These are phyloP conservation scores for Siniperca scherzeri DNA, from an alignment of 2,797 vertebrate genomes.

Conservation along the genomic window DNA sequence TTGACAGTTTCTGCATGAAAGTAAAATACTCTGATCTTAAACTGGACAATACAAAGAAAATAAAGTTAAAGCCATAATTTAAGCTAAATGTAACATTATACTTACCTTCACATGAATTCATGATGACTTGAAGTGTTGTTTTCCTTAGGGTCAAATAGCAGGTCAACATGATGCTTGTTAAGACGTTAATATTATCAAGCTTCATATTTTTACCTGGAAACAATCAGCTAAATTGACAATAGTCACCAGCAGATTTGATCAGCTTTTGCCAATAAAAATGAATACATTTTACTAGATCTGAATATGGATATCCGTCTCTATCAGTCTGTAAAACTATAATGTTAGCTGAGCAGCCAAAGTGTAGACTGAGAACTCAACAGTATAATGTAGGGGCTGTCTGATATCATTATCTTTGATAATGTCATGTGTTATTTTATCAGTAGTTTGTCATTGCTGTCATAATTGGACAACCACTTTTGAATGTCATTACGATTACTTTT, in stretches of 20 bases:
- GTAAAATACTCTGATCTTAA: background rate
- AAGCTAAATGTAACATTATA: background rate
- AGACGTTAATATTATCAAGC: background rate
- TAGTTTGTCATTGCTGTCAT: background rate
- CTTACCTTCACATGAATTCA: background rate
- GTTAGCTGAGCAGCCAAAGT: background rate
- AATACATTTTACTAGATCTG: background rate
- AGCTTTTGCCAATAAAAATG: background rate
- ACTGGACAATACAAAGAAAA: background rate
- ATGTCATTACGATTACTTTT: background rate
- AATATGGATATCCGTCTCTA: background rate
- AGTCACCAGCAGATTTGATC: background rate
- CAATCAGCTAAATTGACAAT: background rate
- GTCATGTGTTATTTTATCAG: background rate
- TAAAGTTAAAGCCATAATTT: background rate
- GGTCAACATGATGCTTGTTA: background rate
- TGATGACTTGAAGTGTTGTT: background rate
- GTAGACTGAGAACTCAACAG: background rate
- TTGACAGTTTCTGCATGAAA: slow-evolving; percentile 1
- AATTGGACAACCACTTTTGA: background rate
- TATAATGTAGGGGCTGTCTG: background rate
- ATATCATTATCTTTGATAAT: slow-evolving; percentile 3
- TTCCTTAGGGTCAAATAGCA: background rate
- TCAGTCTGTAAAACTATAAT: background rate
- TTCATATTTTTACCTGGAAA: background rate